Base-by-base conservation (phyloP, 2,113 vertebrate species). In the Scomber japonicus region DNA sequence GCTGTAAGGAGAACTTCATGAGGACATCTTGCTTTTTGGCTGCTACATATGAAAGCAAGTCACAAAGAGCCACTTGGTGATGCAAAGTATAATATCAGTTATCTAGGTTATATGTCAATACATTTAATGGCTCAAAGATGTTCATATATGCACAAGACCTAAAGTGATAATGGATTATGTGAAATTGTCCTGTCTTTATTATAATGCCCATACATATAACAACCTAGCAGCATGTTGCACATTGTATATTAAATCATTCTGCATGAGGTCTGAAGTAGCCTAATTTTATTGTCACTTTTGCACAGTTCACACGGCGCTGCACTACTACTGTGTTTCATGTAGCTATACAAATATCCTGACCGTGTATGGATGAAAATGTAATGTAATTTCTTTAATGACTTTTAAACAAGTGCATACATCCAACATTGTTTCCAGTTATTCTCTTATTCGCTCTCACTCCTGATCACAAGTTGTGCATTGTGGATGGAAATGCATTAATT, bases 401-500 rank as follows among this genome's bases (percentile, higher is more conserved):
- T 73, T 66, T 15, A 65, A 56, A 59, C 74, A n/a, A 55, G 71
- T 60, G 35, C 19, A 77, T 76, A 66, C 65, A 78, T 75, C n/a
- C 30, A n/a, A 30, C 11, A 51, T 21, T 31, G 17, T 61, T 64
- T 78, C 15, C 66, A 5, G 13, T 54, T 44, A 75, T 73, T 81
- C 70, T 70, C 60, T 76, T 69, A 85, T 62, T 82, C 71, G 15
- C 27, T 62, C 57, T 5, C 61, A 72, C 40, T 75, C 55, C 21
- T 53, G 61, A 69, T 60, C 50, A 44, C 10, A 65, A 45, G n/a
- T 80, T 87, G 85, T 87, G 78, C 75, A 77, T 77, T 45, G 44
- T 61, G 64, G 65, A 64, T 71, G 60, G 63, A 74, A 72, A 82
- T 81, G 60, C 14, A 73, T 95, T 96, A 95, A 95, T 96, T 96